Conservation (phyloP, 2,797 vertebrate genomes). For the Macropus fuliginosus region DNA sequence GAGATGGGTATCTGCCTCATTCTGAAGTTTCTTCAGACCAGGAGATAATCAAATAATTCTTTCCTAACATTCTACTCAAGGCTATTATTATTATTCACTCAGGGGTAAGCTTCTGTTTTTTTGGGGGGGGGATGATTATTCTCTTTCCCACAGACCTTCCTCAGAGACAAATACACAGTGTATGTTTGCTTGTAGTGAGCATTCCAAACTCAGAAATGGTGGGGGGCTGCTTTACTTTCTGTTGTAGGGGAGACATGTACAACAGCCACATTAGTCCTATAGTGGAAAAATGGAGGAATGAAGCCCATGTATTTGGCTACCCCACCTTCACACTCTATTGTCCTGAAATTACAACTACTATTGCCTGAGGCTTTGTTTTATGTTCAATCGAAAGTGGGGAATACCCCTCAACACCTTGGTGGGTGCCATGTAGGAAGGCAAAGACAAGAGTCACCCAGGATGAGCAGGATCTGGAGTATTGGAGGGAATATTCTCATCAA, state of each 20-base stretch:
- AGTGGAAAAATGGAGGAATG: not conserved
- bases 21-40: not conserved
- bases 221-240: not conserved
- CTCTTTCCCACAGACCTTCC: not conserved
- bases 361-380: not conserved
- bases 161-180: not conserved
- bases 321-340: too few relatives aligned
- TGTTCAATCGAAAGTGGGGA: not conserved
- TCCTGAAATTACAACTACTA: too few relatives aligned
- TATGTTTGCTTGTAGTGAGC: not conserved
- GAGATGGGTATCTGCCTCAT: not conserved
- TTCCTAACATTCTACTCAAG: not conserved
- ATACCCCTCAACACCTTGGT: not conserved
- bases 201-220: accelerated
- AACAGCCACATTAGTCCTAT: not conserved
- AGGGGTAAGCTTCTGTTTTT: not conserved
- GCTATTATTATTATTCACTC: not conserved
- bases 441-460: not conserved
- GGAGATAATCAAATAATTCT: not conserved
- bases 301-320: not conserved
- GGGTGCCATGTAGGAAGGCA: too few relatives aligned
- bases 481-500: too few relatives aligned
- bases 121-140: not conserved
- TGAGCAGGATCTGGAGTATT: not conserved
- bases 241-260: not conserved